Conservation (phyloP, 1,140 invertebrate species). For the Anoplophora glabripennis region DNA sequence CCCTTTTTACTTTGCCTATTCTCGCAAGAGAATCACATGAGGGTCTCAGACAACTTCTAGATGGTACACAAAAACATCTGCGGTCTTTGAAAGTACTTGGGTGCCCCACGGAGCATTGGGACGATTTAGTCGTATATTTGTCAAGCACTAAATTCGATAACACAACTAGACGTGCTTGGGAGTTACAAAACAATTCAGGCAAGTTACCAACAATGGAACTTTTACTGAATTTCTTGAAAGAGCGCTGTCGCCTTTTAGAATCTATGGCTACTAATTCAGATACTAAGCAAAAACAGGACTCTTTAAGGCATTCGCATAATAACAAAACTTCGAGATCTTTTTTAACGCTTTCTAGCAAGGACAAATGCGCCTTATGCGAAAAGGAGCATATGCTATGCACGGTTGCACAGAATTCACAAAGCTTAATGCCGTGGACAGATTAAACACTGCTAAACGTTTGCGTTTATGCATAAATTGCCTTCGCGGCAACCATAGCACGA, state of each 20-base stretch:
- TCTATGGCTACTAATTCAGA: not conserved
- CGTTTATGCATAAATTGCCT: constrained; percentile 26
- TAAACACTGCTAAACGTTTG: constrained; percentile 16
- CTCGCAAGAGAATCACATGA: constrained; percentile 20
- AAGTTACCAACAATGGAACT: constrained; percentile 10
- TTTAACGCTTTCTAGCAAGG: not conserved
- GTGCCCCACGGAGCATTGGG: constrained; percentile 19
- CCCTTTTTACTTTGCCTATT: constrained; percentile 15
- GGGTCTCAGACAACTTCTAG: constrained; percentile 10
- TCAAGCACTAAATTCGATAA: constrained; percentile 29
- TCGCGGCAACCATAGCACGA: constrained; percentile 9
- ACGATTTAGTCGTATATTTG: constrained; percentile 23
- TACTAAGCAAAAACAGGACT: not conserved
- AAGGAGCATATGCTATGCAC: constrained; percentile 7
- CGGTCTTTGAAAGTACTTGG: constrained; percentile 17
- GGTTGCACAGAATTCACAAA: constrained; percentile 14
- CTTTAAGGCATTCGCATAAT: not conserved
- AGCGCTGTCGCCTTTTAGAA: constrained; percentile 9
- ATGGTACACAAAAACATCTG: constrained; percentile 18
- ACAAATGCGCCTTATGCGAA: constrained; percentile 9
- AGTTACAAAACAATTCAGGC: constrained; percentile 14
- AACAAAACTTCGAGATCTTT: not conserved
- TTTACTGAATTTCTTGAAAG: constrained; percentile 12
- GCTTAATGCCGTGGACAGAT: constrained; percentile 11
- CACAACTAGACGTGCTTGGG: constrained; percentile 29